A percentile compares a stretch with the other conserved stretches of the same genome.
phyloP scores from a whole-genome alignment of 2,888 invertebrate species.

The Hypercompe scribonia region DNA sequence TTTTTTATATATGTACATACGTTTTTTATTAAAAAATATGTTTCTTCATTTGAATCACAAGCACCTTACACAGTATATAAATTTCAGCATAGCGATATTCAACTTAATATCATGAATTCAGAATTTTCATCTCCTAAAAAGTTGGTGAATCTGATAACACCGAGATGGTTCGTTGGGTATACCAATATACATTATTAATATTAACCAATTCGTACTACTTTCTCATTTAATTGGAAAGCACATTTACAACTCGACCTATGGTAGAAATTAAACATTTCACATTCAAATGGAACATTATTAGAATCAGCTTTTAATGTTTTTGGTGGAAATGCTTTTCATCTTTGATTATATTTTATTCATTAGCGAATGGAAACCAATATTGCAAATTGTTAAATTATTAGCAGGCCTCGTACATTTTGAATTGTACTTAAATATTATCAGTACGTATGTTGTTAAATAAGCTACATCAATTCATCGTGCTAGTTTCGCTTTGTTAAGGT shows the following conservation, averaged over 20 bases:
- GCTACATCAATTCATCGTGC: neutral
- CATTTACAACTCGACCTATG: conserved; percentile 7
- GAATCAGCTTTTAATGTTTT: neutral
- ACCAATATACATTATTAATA: conserved; percentile 8
- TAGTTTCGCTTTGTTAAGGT: neutral
- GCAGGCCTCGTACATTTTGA: neutral
- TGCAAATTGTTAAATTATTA: neutral
- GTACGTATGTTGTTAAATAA: neutral
- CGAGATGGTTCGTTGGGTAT: neutral
- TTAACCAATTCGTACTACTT: conserved; percentile 1
- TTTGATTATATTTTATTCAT: conserved; percentile 7
- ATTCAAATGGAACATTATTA: conserved; percentile 1
- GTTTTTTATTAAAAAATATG: too few species aligned
- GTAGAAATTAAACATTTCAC: conserved; percentile 4
- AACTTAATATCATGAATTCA: neutral
- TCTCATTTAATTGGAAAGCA: conserved; percentile 9
- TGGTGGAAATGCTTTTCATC: neutral
- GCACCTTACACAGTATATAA: too few species aligned
- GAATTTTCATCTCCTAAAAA: neutral
- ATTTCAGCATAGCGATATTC: too few species aligned
- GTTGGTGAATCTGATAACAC: neutral
- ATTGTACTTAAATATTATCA: neutral
- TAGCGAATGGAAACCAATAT: neutral
- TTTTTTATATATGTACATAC: too few species aligned
- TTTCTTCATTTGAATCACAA: too few species aligned